Conservation (phyloP, 2,797 vertebrate genomes). For the Sebastes steindachneri region DNA sequence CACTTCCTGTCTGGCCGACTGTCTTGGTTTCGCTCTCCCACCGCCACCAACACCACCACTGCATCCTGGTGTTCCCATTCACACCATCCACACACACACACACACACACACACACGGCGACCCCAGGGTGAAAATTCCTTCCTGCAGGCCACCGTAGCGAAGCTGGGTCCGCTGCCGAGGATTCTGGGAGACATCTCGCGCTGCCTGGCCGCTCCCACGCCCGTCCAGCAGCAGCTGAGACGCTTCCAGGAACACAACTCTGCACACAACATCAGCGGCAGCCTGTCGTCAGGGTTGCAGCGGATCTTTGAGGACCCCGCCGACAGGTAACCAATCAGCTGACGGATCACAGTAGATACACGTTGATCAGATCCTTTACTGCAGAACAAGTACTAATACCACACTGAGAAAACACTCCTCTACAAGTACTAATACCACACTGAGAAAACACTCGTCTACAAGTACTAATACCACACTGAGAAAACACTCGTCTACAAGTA, state of each 20-base stretch:
- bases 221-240: conserved; percentile 89
- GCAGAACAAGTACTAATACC: too few species aligned
- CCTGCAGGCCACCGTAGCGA: conserved; percentile 97
- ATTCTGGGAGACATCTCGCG: conserved; percentile 94
- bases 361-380: too few species aligned
- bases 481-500: too few species aligned
- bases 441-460: too few species aligned
- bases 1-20: conserved; percentile 57
- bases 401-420: too few species aligned
- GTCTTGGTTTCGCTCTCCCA: conserved; percentile 62
- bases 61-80: conserved; percentile 88
- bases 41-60: conserved; percentile 83
- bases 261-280: conserved; percentile 90
- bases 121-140: conserved; percentile 99
- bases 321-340: conserved; percentile 78
- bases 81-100: conserved; percentile 37
- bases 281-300: conserved; percentile 93
- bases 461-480: too few species aligned
- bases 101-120: conserved; percentile 63
- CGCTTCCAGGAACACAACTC: conserved; percentile 90
- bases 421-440: too few species aligned
- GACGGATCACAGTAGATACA: too few species aligned
- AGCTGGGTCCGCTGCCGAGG: conserved; percentile 94
- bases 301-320: conserved; percentile 93
- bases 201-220: conserved; percentile 87